Conservation (phyloP, 2,113 vertebrate genomes). For the Lophius piscatorius region DNA sequence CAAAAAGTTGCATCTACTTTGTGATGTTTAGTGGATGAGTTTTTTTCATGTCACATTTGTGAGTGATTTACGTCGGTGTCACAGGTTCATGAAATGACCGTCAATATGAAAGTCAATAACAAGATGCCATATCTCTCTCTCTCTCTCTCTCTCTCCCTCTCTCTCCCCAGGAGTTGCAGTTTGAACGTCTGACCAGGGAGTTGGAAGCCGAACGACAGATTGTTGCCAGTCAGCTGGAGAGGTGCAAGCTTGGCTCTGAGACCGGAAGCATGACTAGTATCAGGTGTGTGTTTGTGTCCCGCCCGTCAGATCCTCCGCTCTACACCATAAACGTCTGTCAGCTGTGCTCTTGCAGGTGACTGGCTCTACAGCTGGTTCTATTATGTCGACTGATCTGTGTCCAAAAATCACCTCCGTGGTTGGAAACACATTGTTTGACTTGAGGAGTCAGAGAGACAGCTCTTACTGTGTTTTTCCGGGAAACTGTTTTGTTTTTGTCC, state of each 20-base stretch:
- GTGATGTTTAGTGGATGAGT: too few relatives aligned
- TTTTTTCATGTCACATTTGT: constrained; percentile 12
- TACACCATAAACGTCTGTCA: constrained; percentile 39
- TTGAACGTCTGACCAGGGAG: constrained; percentile 97
- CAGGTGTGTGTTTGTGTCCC: constrained; percentile 83
- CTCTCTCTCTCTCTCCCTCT: constrained; percentile 12
- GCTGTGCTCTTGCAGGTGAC: constrained; percentile 57
- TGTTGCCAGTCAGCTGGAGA: constrained; percentile 97
- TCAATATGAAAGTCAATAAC: constrained; percentile 54
- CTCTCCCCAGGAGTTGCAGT: constrained; percentile 91
- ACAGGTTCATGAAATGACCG: constrained; percentile 30
- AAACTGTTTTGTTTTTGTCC: too few relatives aligned
- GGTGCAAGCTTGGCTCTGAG: constrained; percentile 99
- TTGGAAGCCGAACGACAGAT: constrained; percentile 98
- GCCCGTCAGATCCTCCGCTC: constrained; percentile 39
- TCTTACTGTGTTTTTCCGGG: not conserved
- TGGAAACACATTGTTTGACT: constrained; percentile 13
- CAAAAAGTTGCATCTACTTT: not conserved
- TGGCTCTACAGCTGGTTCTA: constrained; percentile 34
- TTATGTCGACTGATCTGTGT: constrained; percentile 32
- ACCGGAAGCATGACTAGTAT: constrained; percentile 99
- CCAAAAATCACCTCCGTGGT: constrained; percentile 22
- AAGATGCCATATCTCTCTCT: constrained; percentile 40
- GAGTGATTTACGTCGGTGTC: constrained; percentile 25
- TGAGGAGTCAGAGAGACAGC: not conserved